phyloP scores from a whole-genome alignment of 2,888 invertebrate genomes.

The Nomada goodeniana region DNA sequence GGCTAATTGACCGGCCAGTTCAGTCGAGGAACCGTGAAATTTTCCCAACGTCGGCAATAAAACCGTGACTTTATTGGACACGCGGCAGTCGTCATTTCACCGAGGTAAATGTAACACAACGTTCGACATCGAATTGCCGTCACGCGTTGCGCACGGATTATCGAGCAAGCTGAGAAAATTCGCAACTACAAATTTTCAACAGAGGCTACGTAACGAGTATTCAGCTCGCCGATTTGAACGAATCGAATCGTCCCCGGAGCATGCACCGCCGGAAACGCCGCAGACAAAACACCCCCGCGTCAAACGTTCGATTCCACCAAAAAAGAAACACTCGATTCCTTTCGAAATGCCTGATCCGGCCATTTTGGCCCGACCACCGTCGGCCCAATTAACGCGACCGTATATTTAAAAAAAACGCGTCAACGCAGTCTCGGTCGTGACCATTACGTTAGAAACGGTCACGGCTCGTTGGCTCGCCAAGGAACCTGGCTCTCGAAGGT shows the following conservation, averaged over 20 bases:
- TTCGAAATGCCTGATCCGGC: background rate
- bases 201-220: too few species aligned
- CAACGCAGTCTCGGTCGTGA: background rate
- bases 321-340: background rate
- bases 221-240: too few species aligned
- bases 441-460: constrained; percentile 23
- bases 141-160: too few species aligned
- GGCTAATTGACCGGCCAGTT: background rate
- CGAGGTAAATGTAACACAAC: too few species aligned
- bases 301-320: background rate
- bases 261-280: too few species aligned
- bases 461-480: constrained; percentile 15
- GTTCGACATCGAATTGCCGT: too few species aligned
- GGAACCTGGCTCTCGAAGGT: background rate
- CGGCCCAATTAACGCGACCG: constrained; percentile 2
- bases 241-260: too few species aligned
- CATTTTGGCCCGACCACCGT: background rate
- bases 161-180: too few species aligned
- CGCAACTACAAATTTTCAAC: too few species aligned
- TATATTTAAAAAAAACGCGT: background rate
- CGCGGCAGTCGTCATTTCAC: background rate
- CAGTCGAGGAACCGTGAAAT: background rate
- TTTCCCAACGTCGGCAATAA: background rate
- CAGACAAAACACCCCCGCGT: too few species aligned
- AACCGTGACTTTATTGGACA: background rate